Conservation (phyloP, 2,113 vertebrate species). For the Xerus inauris region DNA sequence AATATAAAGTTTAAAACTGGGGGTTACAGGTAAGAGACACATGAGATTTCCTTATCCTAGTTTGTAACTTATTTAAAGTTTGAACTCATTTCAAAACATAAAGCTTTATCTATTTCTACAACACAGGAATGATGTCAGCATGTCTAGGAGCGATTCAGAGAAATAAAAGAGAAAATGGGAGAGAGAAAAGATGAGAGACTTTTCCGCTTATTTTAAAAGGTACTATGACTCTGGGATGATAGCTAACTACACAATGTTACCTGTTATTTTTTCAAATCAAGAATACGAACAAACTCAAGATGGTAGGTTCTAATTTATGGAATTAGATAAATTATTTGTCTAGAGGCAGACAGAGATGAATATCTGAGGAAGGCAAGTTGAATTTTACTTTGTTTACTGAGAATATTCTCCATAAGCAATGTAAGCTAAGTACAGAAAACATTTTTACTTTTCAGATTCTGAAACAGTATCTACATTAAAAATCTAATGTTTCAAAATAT, state of each 20-base stretch:
- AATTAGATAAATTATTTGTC: background rate
- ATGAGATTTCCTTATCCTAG: background rate
- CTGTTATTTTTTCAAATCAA: background rate
- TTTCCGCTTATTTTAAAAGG: constrained; percentile 1
- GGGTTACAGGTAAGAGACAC: background rate
- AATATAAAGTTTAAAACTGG: constrained; percentile 12
- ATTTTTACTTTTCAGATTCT: background rate
- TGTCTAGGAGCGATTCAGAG: background rate
- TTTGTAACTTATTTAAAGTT: background rate
- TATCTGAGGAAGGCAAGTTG: background rate
- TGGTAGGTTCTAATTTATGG: background rate
- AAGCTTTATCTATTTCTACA: background rate
- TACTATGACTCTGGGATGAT: background rate
- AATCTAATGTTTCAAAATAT: background rate
- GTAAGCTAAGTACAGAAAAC: background rate
- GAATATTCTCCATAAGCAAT: background rate
- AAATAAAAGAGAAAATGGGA: background rate
- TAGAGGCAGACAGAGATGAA: background rate
- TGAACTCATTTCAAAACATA: constrained; percentile 42
- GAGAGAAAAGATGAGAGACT: background rate
- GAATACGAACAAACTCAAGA: background rate
- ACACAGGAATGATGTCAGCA: background rate
- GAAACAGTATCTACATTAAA: background rate
- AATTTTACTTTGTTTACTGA: constrained; percentile 32
- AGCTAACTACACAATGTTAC: background rate